Percentiles rank a stretch among this genome's conserved stretches.
Evolutionary conservation across 2,888 invertebrate species (phyloP).

Genomic region (Amphipyra tragopoginis): DNA sequence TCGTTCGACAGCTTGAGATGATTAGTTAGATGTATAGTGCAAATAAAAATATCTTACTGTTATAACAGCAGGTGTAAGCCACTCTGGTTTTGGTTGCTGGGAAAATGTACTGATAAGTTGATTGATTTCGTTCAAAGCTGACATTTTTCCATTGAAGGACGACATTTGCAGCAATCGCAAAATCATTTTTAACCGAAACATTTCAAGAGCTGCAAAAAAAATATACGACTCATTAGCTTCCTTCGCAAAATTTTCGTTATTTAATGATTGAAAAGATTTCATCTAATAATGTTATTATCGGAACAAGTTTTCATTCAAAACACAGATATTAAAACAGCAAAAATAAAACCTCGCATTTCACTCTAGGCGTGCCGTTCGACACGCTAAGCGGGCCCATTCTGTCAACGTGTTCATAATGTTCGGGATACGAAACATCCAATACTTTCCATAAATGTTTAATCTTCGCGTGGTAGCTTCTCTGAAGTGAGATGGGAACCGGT

Average conservation of each 20-base stretch:
- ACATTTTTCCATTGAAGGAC: slow-evolving; percentile 99
- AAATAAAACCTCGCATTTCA: neutral
- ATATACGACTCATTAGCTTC: slow-evolving; percentile 3
- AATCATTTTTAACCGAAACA: slow-evolving; percentile 99
- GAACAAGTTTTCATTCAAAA: neutral
- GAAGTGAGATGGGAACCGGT: slow-evolving; percentile 56
- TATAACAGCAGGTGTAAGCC: slow-evolving; percentile 98
- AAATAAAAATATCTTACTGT: slow-evolving; percentile 91
- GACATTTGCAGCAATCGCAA: slow-evolving; percentile 97
- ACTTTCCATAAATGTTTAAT: neutral
- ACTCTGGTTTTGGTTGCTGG: slow-evolving; percentile 97
- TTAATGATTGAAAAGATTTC: neutral
- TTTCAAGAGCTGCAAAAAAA: slow-evolving; percentile 93
- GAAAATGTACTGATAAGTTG: slow-evolving; percentile 98
- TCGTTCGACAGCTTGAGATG: too few relatives aligned
- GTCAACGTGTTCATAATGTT: neutral
- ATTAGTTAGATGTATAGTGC: too few relatives aligned
- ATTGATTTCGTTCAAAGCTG: slow-evolving; percentile 99
- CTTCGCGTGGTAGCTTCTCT: slow-evolving; percentile 1
- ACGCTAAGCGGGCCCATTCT: neutral
- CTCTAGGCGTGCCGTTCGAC: neutral
- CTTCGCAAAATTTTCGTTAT: neutral
- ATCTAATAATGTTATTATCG: neutral
- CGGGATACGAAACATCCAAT: neutral
- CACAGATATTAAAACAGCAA: neutral